These are phyloP conservation scores for Cerastis rubricosa DNA, from an alignment of 2,888 invertebrate species.

Conservation along the genomic window DNA sequence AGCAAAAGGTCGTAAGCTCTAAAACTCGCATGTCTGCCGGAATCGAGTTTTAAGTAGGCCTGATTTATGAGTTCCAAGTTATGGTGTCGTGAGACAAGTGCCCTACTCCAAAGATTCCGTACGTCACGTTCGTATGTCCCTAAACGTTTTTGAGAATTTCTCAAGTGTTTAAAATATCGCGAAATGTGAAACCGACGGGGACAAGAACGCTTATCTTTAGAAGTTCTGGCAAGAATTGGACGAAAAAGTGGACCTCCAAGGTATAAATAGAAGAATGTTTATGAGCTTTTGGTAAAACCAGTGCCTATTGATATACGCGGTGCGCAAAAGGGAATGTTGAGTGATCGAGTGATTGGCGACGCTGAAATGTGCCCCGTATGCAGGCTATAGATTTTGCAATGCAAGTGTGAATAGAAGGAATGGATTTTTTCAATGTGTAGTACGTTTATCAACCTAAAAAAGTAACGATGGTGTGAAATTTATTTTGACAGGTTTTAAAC, in stretches of 20 bases:
- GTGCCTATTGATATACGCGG: constrained; percentile 9
- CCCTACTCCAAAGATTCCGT: constrained; percentile 69
- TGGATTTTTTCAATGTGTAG: neutral
- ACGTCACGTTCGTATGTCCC: constrained; percentile 78
- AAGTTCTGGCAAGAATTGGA: constrained; percentile 30
- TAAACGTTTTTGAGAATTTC: constrained; percentile 71
- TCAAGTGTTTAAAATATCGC: constrained; percentile 75
- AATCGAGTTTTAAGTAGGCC: constrained; percentile 83
- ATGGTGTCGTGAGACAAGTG: constrained; percentile 85
- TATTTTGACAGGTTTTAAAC: neutral
- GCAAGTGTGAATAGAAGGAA: constrained; percentile 9
- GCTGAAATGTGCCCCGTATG: constrained; percentile 27
- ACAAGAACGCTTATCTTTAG: constrained; percentile 54
- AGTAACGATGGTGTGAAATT: neutral
- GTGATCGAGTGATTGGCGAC: constrained; percentile 41
- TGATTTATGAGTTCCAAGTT: constrained; percentile 84
- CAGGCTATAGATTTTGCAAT: constrained; percentile 27
- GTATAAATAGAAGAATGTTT: constrained; percentile 49
- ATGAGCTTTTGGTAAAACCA: constrained; percentile 41
- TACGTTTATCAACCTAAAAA: neutral
- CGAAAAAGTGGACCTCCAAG: constrained; percentile 44
- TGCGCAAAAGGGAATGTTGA: constrained; percentile 35
- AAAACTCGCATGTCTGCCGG: constrained; percentile 62
- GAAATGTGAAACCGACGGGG: constrained; percentile 67
- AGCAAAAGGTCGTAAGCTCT: constrained; percentile 65